Evolutionary conservation across 2,113 vertebrate genomes (phyloP), one percentile per base, ranked within the genome.

Genomic region (Crypturellus undulatus): DNA sequence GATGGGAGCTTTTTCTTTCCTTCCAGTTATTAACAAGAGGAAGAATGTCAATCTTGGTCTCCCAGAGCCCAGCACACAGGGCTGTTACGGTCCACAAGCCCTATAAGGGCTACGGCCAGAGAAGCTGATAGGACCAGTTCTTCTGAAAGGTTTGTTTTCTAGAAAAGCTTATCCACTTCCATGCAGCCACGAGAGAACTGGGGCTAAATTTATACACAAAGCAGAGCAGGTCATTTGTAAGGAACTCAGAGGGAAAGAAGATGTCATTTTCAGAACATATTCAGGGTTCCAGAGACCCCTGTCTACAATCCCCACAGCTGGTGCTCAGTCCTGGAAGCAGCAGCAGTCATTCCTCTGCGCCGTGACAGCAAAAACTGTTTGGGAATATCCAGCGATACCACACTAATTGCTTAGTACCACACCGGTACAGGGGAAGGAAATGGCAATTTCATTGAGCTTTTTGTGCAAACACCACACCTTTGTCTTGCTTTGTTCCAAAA

Each of bases 341-440:
- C 34, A 77, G 79, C 54, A 88, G 40, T 65, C 64, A 12, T 68
- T 92, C 64, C 65, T 75, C 73, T 38, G 73, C 82, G 67, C 78
- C 87, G n/a, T 3, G 0, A 87, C 86, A 54, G 87, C 52, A 91
- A 84, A 60, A 72, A 52, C 7, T 52, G 26, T 89, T 82, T 82
- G 84, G 78, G 84, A 91, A n/a, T 79, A 91, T 71, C 81, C 87
- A 89, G 69, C 84, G 81, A 84, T 72, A 95, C 7, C 84, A 64
- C 28, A 17, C 63, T 91, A 94, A 92, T 89, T 84, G 81, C 70
- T 89, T 79, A 69, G 58, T 60, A 62, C 69, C 78, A 81, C 0
- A 1, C 47, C 67, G 9, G 5, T 34, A 47, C 73, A 79, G 87
- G 72, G 84, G 58, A 95, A 89, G 81, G 75, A 92, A 95, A 76